Percentiles rank a stretch among this genome's conserved stretches.
Evolutionary conservation across 1,140 invertebrate genomes (phyloP).

Genomic region (Neelides sp.): DNA sequence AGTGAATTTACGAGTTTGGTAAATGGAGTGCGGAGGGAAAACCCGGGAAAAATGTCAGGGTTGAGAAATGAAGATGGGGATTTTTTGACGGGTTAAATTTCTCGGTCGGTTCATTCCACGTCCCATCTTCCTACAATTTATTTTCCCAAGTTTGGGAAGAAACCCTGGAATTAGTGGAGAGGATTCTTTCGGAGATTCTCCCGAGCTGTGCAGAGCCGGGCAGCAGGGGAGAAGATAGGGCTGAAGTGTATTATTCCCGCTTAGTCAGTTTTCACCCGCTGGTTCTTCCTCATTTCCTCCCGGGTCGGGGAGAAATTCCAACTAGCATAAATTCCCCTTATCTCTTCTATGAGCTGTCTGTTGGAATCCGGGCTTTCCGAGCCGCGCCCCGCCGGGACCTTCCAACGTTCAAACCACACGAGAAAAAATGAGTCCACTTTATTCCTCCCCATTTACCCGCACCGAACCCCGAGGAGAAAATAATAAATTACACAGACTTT

Average conservation of each 20-base stretch:
- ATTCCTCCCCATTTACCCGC: too few relatives aligned
- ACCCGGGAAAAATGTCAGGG: too few relatives aligned
- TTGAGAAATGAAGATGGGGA: conserved; percentile 27
- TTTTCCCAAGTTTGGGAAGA: conserved; percentile 17
- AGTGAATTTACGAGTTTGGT: too few relatives aligned
- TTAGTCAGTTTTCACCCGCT: not conserved
- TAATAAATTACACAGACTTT: too few relatives aligned
- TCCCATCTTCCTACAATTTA: conserved; percentile 23
- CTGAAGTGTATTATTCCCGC: not conserved
- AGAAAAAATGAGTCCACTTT: too few relatives aligned
- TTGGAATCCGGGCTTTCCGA: not conserved
- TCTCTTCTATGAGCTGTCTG: conserved; percentile 10
- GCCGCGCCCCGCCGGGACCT: too few relatives aligned
- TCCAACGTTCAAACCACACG: too few relatives aligned
- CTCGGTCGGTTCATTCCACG: conserved; percentile 18
- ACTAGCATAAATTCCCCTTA: conserved; percentile 27
- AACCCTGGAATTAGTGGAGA: not conserved
- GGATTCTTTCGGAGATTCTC: not conserved
- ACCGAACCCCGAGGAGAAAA: too few relatives aligned
- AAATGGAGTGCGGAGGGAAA: too few relatives aligned
- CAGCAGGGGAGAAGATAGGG: conserved; percentile 5
- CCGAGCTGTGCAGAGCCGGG: too few relatives aligned
- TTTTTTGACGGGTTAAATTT: conserved; percentile 29
- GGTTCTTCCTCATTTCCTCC: conserved; percentile 1
- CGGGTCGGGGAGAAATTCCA: conserved; percentile 11